These are phyloP conservation scores for Rhynchomys soricoides DNA, from an alignment of 2,113 vertebrate species.

Conservation along the genomic window DNA sequence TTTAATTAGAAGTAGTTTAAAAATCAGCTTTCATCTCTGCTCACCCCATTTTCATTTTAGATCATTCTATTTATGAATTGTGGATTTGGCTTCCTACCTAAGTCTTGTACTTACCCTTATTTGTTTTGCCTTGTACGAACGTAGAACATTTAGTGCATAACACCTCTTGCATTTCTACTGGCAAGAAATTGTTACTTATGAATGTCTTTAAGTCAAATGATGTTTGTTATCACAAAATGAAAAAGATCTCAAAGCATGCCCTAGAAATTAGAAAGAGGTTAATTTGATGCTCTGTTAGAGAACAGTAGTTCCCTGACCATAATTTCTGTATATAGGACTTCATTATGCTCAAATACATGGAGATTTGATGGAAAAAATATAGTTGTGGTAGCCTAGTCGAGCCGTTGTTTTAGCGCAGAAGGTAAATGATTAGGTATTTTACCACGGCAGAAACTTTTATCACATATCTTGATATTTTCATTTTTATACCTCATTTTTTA, in stretches of 20 bases:
- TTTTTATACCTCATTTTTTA: background rate
- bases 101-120: background rate
- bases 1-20: background rate
- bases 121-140: background rate
- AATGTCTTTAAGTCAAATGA: background rate
- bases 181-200: background rate
- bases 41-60: background rate
- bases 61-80: background rate
- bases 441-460: background rate
- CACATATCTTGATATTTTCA: background rate
- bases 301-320: background rate
- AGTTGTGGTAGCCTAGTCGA: background rate
- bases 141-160: background rate
- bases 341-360: background rate
- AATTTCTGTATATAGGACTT: background rate
- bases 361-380: rapidly evolving
- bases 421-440: background rate
- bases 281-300: background rate
- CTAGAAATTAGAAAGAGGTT: background rate
- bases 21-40: background rate
- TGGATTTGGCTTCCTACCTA: background rate
- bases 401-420: background rate
- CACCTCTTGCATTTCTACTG: background rate
- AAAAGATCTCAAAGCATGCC: background rate
- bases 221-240: background rate